A percentile compares a stretch with the other conserved stretches of the same genome.
Conservation (phyloP, 1,140 invertebrate genomes). For the Metopolophium dirhodum region DNA sequence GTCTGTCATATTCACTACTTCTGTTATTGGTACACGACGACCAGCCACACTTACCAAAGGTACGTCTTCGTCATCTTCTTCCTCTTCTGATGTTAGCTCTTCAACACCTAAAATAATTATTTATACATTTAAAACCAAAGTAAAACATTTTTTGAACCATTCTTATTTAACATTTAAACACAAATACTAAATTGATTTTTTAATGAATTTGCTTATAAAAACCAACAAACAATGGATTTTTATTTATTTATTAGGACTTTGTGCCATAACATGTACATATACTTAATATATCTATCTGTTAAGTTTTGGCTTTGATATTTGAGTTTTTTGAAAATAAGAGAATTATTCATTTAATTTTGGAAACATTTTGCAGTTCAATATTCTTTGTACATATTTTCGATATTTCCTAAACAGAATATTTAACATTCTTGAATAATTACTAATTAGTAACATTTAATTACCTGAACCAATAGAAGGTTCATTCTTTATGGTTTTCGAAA, state of each 20-base stretch:
- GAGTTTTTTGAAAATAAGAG: neutral
- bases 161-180: neutral
- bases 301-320: neutral
- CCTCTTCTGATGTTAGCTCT: slow-evolving; percentile 78
- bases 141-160: neutral
- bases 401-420: neutral
- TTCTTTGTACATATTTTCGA: neutral
- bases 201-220: neutral
- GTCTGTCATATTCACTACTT: slow-evolving; percentile 75
- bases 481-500: slow-evolving; percentile 57
- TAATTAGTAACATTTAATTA: neutral
- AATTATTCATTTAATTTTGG: neutral
- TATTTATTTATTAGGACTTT: neutral
- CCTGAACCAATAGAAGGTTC: slow-evolving; percentile 56
- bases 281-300: neutral
- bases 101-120: slow-evolving; percentile 66
- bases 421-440: slow-evolving; percentile 9
- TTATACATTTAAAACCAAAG: neutral
- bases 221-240: neutral
- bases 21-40: slow-evolving; percentile 77
- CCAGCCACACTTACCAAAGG: slow-evolving; percentile 84
- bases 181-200: neutral
- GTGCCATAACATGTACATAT: neutral
- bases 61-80: slow-evolving; percentile 80
- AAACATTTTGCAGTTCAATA: neutral